Percentiles rank a stretch among this genome's conserved stretches.
These are phyloP conservation scores for Minunthozetes semirufus DNA, from an alignment of 2,888 invertebrate genomes.

Conservation along the genomic window DNA sequence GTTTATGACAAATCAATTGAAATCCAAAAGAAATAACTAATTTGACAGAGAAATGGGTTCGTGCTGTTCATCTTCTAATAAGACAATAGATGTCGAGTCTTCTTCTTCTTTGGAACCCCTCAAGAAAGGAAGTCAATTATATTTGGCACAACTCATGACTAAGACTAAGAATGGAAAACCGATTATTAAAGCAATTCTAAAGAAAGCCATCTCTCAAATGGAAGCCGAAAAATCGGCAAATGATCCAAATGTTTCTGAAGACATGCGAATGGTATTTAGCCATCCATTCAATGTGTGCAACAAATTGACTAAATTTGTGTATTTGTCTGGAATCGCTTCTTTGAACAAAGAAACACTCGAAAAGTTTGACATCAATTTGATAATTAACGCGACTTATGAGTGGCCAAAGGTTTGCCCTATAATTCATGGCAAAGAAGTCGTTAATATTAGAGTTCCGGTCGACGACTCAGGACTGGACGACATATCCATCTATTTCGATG, in stretches of 20 bases:
- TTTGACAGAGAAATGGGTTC: too few relatives aligned
- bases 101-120: background rate
- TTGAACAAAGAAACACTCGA: constrained; percentile 5
- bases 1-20: too few relatives aligned
- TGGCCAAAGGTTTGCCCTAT: background rate
- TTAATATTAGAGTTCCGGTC: constrained; percentile 22
- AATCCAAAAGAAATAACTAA: too few relatives aligned
- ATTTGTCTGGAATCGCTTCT: background rate
- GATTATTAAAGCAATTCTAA: background rate
- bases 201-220: background rate
- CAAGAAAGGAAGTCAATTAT: background rate
- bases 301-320: constrained; percentile 5
- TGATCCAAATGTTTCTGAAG: background rate
- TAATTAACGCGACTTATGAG: constrained; percentile 16
- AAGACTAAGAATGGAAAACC: background rate
- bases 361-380: background rate
- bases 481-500: constrained; percentile 60
- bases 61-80: too few relatives aligned
- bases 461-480: constrained; percentile 37
- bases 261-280: background rate
- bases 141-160: background rate
- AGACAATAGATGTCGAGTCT: too few relatives aligned
- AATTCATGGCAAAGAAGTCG: background rate
- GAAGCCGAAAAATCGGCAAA: background rate
- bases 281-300: background rate